These are phyloP conservation scores for Limnephilus rhombicus DNA, from an alignment of 2,888 invertebrate genomes.

Conservation along the genomic window DNA sequence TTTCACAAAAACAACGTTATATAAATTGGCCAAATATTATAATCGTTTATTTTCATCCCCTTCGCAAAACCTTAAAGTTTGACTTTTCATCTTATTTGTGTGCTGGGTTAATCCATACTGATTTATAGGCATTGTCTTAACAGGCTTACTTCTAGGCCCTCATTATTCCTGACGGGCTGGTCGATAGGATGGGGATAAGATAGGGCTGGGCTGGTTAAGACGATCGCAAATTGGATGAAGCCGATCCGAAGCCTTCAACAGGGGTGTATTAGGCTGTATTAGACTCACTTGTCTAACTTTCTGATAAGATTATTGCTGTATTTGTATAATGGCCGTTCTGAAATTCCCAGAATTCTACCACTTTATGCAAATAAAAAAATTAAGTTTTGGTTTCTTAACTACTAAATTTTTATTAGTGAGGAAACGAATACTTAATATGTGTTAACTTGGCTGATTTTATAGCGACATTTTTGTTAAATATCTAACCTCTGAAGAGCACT, in stretches of 20 bases:
- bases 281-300: not conserved
- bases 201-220: not conserved
- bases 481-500: too few species aligned
- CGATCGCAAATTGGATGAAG: conserved; percentile 40
- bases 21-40: not conserved
- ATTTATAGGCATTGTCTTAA: conserved; percentile 48
- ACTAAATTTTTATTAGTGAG: too few species aligned
- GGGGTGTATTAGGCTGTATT: not conserved
- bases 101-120: conserved; percentile 35
- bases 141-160: conserved; percentile 42
- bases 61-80: not conserved
- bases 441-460: too few species aligned
- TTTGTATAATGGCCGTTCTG: not conserved
- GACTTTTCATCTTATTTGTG: conserved; percentile 4
- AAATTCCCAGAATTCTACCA: not conserved
- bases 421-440: too few species aligned
- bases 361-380: not conserved
- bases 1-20: not conserved
- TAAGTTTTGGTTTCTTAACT: not conserved
- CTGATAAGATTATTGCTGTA: not conserved
- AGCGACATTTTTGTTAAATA: too few species aligned
- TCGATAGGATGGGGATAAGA: not conserved
- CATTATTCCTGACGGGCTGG: conserved; percentile 37
- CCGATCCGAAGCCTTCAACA: conserved; percentile 7
- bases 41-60: not conserved